Evolutionary conservation across 2,888 invertebrate species (phyloP), one percentile per base, ranked within the genome.

Genomic region (Andrena flavipes): DNA sequence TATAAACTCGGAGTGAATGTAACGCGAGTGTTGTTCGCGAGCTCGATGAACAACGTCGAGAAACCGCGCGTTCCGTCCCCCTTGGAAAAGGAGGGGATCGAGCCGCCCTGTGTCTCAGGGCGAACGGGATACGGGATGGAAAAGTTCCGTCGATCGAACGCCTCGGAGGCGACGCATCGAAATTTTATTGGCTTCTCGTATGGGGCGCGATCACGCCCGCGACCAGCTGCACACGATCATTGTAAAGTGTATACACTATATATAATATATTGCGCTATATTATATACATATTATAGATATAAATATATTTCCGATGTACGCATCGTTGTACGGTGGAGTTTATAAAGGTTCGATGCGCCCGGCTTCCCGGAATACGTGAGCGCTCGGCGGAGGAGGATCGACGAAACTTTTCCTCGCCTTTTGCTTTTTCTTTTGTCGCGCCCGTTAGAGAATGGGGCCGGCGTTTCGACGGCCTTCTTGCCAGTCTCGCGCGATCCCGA

Each of bases 391-490:
- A n/a, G n/a, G n/a, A n/a, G 8, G 30, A 60, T 29, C 26, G 80
- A 65, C 54, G 84, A 60, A 49, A 70, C 20, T 83, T 80, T 74
- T 84, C 73, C n/a, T 13, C 26, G 4, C 16, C 42, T 16, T 16
- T 16, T 16, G 42, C 13, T 16, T 42, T 16, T 42, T 16, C 42
- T 42, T 48, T 26, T 54, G 35, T 49, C 20, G 49, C 49, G 30
- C 13, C 23, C 62, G 60, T 30, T 26, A 29, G 33, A 54, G 67
- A 49, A 30, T 6, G 67, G 26, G 30, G 42, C 26, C 64, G 26
- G 59, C 35, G 67, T 80, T 64, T 60, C 26, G 54, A 76, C 74
- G 80, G 82, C 77, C 82, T 82, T 85, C 85, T 86, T 86, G 85
- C 85, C 85, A 84, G 60, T 68, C 59, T 72, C 77, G 60, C 70